phyloP scores from a whole-genome alignment of 2,113 vertebrate genomes.

The Nothobranchius kuhntae region DNA sequence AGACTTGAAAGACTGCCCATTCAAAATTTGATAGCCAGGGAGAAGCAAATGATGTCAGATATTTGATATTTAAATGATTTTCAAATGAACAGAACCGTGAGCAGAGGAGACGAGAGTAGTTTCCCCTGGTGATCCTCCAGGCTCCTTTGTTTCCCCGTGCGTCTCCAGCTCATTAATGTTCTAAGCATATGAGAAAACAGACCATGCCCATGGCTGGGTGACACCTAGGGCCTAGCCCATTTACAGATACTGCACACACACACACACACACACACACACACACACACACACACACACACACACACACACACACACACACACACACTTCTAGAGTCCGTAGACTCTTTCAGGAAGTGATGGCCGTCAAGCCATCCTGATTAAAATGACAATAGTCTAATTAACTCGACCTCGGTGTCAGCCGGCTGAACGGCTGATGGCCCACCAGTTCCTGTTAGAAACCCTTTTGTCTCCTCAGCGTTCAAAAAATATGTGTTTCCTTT shows the following conservation, averaged over 20 bases:
- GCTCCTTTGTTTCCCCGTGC: constrained; percentile 76
- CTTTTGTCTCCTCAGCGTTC: constrained; percentile 74
- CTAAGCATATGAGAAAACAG: constrained; percentile 72
- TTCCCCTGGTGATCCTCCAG: constrained; percentile 74
- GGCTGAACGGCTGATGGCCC: constrained; percentile 69
- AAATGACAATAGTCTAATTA: constrained; percentile 86
- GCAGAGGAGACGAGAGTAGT: constrained; percentile 65
- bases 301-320: constrained; percentile 29
- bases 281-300: constrained; percentile 6
- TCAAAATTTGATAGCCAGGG: constrained; percentile 73
- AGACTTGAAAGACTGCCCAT: constrained; percentile 72
- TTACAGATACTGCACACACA: constrained; percentile 18
- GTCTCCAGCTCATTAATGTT: constrained; percentile 79
- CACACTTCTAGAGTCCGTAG: constrained; percentile 62
- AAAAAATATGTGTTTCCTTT: constrained; percentile 68
- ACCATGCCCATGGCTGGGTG: constrained; percentile 65
- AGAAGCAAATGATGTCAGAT: constrained; percentile 78
- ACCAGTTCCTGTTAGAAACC: constrained; percentile 69
- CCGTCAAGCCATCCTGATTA: constrained; percentile 79
- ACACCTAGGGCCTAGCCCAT: constrained; percentile 62
- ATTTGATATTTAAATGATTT: constrained; percentile 82
- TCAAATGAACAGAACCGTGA: constrained; percentile 79
- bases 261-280: constrained; percentile 22
- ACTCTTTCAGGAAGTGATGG: constrained; percentile 75
- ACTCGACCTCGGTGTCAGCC: constrained; percentile 79